phyloP scores from a whole-genome alignment of 2,113 vertebrate species.

The Rhipidura dahli region DNA sequence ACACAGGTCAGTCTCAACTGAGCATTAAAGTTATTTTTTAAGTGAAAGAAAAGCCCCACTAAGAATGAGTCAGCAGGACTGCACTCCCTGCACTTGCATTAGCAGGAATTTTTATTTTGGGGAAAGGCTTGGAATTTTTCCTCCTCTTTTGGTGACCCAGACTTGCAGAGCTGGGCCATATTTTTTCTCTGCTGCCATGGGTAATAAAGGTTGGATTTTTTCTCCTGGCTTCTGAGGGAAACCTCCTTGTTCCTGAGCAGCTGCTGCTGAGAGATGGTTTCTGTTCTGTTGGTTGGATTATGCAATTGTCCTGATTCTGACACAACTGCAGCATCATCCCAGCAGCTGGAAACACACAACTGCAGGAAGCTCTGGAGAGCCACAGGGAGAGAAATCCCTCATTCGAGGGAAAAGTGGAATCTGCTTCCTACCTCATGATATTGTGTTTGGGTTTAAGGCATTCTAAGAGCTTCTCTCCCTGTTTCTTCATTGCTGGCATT shows the following conservation, averaged over 20 bases:
- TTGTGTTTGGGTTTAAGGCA: background rate
- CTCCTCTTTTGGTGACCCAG: background rate
- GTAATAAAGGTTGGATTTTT: background rate
- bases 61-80: background rate
- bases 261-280: background rate
- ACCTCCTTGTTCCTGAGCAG: background rate
- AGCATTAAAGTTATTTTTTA: background rate
- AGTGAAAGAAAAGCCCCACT: background rate
- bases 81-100: background rate
- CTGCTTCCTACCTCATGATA: background rate
- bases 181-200: background rate
- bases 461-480: background rate
- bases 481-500: background rate
- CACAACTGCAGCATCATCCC: background rate
- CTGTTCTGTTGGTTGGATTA: slow-evolving; percentile 16
- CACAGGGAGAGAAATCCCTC: background rate
- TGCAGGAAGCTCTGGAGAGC: background rate
- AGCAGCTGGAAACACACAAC: background rate
- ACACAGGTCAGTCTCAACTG: background rate
- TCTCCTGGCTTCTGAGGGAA: background rate
- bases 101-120: background rate
- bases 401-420: background rate
- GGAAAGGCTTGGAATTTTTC: background rate
- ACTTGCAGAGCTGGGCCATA: background rate
- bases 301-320: slow-evolving; percentile 41